These are phyloP conservation scores for Sarcoramphus papa DNA, from an alignment of 2,797 vertebrate genomes.

Conservation along the genomic window DNA sequence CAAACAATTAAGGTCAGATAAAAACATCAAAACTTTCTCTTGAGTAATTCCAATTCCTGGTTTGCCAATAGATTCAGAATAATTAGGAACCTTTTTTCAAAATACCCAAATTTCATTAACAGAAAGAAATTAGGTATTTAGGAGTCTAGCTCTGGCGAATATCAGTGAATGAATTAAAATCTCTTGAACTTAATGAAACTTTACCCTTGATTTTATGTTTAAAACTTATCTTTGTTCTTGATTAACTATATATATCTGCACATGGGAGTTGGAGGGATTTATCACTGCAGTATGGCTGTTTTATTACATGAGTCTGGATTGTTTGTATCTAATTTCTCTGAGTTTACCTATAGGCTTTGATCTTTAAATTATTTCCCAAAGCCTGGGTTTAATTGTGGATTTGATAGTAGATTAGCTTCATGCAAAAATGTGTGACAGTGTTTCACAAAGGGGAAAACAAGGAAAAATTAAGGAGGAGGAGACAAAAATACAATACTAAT, in stretches of 20 bases:
- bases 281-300: not conserved
- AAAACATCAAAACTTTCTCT: not conserved
- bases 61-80: not conserved
- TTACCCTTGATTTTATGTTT: not conserved
- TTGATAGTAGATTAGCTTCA: not conserved
- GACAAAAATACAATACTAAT: not conserved
- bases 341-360: not conserved
- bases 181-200: not conserved
- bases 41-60: not conserved
- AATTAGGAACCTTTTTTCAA: not conserved
- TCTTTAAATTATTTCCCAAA: not conserved
- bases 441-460: not conserved
- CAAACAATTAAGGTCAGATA: not conserved
- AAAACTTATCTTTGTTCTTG: not conserved
- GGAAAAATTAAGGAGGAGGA: not conserved
- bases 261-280: not conserved
- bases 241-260: not conserved
- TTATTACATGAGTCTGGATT: not conserved
- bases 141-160: not conserved
- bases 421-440: not conserved
- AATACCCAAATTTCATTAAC: not conserved
- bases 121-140: not conserved
- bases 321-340: not conserved
- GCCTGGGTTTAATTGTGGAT: not conserved
- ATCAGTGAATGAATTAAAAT: not conserved